Conservation (phyloP, 2,888 invertebrate genomes). For the Hirtodrosophila duncani region DNA sequence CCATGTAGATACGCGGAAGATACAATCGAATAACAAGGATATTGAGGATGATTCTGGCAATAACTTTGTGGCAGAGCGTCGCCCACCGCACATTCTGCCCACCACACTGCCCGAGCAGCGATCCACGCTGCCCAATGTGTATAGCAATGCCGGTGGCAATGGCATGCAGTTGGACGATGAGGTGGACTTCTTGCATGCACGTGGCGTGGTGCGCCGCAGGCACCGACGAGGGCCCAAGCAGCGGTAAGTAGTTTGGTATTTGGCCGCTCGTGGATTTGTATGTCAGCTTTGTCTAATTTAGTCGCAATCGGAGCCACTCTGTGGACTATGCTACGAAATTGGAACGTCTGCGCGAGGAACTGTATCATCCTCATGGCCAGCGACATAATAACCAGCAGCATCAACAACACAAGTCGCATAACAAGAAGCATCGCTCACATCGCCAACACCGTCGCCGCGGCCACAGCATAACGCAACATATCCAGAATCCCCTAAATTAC, state of each 20-base stretch:
- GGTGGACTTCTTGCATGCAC: conserved; percentile 75
- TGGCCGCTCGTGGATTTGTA: too few relatives aligned
- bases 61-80: conserved; percentile 77
- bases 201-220: conserved; percentile 74
- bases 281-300: too few relatives aligned
- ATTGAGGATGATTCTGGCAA: conserved; percentile 78
- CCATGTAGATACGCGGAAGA: conserved; percentile 77
- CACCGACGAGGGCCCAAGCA: conserved; percentile 76
- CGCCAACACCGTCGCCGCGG: conserved; percentile 39
- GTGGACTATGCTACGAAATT: conserved; percentile 69
- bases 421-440: conserved; percentile 35
- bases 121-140: conserved; percentile 77
- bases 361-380: conserved; percentile 67
- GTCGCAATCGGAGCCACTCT: conserved; percentile 42
- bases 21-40: conserved; percentile 78
- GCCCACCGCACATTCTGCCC: conserved; percentile 73
- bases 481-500: conserved; percentile 75
- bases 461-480: conserved; percentile 38
- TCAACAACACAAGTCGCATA: conserved; percentile 29
- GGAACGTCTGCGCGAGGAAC: conserved; percentile 74
- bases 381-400: conserved; percentile 24
- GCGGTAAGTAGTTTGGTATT: conserved; percentile 72
- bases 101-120: conserved; percentile 76
- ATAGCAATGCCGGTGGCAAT: conserved; percentile 78
- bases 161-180: conserved; percentile 77